Evolutionary conservation across 2,797 vertebrate species (phyloP).

Genomic region (Brachymystax lenok): DNA sequence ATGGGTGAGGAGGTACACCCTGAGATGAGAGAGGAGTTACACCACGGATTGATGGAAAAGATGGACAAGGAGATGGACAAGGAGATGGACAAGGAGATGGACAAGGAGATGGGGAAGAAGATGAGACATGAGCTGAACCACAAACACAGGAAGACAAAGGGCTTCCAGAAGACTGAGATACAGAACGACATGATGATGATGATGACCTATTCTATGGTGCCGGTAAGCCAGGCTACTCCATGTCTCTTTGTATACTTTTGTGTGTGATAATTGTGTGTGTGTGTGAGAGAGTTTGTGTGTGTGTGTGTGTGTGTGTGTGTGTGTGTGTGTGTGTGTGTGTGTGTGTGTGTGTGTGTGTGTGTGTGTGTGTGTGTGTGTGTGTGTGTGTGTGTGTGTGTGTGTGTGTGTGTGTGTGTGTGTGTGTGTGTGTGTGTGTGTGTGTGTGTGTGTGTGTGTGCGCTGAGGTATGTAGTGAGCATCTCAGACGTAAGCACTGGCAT

Average conservation of each 20-base stretch:
- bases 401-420: not conserved
- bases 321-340: not conserved
- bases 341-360: too few species aligned
- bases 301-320: not conserved
- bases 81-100: conserved; percentile 7
- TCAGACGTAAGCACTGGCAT: not conserved
- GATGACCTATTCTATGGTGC: conserved; percentile 98
- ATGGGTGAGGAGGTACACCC: not conserved
- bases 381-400: not conserved
- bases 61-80: not conserved
- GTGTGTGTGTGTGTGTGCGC: not conserved
- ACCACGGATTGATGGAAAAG: too few species aligned
- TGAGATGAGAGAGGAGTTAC: not conserved
- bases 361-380: too few species aligned
- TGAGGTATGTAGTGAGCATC: not conserved
- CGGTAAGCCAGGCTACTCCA: conserved; percentile 76
- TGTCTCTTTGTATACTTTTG: not conserved
- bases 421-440: not conserved
- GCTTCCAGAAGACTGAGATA: conserved; percentile 67
- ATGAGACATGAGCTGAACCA: conserved; percentile 49
- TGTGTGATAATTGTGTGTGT: not conserved
- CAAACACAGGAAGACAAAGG: conserved; percentile 54
- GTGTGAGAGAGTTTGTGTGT: too few species aligned
- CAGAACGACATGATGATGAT: conserved; percentile 87
- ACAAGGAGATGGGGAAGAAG: conserved; percentile 44